These are phyloP conservation scores for Anas platyrhynchos DNA, from an alignment of 2,113 vertebrate species.

Conservation along the genomic window DNA sequence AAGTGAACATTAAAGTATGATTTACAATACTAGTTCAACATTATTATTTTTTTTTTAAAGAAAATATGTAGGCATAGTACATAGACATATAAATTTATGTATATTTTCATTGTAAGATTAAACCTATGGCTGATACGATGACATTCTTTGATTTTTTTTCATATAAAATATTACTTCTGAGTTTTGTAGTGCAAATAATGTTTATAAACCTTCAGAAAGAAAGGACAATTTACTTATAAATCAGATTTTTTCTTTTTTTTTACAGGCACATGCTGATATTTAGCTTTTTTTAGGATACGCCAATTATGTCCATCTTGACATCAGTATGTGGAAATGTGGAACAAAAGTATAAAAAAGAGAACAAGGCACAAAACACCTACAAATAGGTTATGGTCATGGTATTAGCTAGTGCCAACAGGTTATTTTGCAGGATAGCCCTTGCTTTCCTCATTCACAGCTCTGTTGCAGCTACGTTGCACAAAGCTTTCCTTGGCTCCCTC, in stretches of 20 bases:
- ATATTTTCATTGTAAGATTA: slow-evolving; percentile 37
- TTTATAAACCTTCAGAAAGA: slow-evolving; percentile 46
- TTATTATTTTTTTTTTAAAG: background rate
- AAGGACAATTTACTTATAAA: slow-evolving; percentile 34
- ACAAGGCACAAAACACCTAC: background rate
- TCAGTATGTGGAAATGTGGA: slow-evolving; percentile 8
- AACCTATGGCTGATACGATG: slow-evolving; percentile 38
- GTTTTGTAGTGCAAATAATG: background rate
- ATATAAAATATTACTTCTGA: background rate
- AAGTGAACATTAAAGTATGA: background rate
- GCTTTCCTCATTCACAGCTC: background rate
- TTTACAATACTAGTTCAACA: slow-evolving; percentile 10
- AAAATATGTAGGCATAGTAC: slow-evolving; percentile 33
- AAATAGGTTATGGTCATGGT: background rate
- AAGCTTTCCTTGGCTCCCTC: background rate
- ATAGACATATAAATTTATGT: slow-evolving; percentile 18
- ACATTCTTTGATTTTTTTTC: slow-evolving; percentile 27
- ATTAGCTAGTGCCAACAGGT: background rate
- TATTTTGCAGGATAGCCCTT: background rate
- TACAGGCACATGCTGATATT: background rate
- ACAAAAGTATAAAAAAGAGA: background rate
- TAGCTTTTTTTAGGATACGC: slow-evolving; percentile 14
- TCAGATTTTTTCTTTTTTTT: slow-evolving; percentile 6
- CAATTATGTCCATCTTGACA: background rate
- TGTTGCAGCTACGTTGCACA: background rate